Conservation (phyloP, 2,113 vertebrate genomes). For the Calonectris borealis region DNA sequence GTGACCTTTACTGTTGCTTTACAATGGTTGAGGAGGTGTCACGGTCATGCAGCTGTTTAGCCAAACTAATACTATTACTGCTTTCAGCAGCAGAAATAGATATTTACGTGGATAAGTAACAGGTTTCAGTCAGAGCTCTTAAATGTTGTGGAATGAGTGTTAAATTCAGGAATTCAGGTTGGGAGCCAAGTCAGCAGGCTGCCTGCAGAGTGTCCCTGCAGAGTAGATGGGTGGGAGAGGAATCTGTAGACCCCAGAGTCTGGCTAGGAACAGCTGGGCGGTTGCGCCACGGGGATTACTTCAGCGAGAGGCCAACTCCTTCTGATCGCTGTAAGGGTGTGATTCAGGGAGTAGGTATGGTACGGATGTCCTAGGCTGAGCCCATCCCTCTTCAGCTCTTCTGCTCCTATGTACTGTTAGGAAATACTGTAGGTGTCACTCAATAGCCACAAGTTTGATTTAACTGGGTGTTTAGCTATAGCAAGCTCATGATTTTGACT, state of each 20-base stretch:
- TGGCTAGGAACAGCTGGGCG: neutral
- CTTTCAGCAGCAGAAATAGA: conserved; percentile 3
- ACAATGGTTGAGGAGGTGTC: neutral
- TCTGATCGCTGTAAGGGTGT: neutral
- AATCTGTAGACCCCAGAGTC: neutral
- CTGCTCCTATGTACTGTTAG: accelerated
- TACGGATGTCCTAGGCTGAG: neutral
- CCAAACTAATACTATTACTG: neutral
- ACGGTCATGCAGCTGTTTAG: neutral
- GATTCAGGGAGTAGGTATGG: neutral
- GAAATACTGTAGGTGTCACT: neutral
- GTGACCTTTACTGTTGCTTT: neutral
- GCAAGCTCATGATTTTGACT: neutral
- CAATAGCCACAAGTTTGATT: accelerated
- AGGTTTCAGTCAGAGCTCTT: neutral
- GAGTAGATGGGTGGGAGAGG: neutral
- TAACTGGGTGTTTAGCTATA: neutral
- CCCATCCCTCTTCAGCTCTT: neutral
- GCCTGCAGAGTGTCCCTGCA: neutral
- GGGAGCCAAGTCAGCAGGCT: conserved; percentile 19
- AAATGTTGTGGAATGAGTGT: neutral
- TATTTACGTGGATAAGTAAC: neutral
- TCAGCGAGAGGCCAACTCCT: neutral
- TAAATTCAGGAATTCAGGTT: conserved; percentile 22
- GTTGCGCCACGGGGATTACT: neutral